phyloP scores from a whole-genome alignment of 2,888 invertebrate genomes.

The Drosophila pegasa region DNA sequence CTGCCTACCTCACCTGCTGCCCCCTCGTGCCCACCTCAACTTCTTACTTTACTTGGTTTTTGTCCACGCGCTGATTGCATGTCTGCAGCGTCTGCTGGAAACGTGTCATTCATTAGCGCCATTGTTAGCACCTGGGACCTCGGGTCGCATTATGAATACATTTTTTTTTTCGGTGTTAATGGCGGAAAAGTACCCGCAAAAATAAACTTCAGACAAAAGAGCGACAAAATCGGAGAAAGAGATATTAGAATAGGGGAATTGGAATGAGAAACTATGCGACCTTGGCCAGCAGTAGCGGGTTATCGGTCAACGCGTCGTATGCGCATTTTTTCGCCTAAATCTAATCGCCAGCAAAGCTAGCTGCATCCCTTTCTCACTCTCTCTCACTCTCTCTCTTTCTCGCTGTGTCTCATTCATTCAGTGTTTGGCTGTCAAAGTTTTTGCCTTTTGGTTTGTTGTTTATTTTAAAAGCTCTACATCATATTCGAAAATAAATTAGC shows the following conservation, averaged over 20 bases:
- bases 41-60: not conserved
- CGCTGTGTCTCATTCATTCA: constrained; percentile 10
- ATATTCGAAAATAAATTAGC: constrained; percentile 78
- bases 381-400: not conserved
- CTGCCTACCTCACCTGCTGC: not conserved
- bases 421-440: constrained; percentile 40
- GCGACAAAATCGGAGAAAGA: not conserved
- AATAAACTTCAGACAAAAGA: constrained; percentile 4
- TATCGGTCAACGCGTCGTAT: constrained; percentile 69
- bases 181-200: constrained; percentile 59
- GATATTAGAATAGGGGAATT: constrained; percentile 8
- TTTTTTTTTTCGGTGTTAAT: constrained; percentile 38
- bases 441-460: constrained; percentile 49
- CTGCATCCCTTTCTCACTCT: not conserved
- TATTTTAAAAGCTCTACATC: constrained; percentile 79
- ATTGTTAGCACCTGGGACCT: constrained; percentile 68
- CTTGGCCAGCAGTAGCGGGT: constrained; percentile 42
- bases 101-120: constrained; percentile 73
- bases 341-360: constrained; percentile 22
- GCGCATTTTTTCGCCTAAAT: constrained; percentile 25
- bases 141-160: constrained; percentile 16
- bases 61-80: constrained; percentile 68
- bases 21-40: not conserved
- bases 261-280: constrained; percentile 26
- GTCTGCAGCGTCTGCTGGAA: constrained; percentile 57